These are phyloP conservation scores for Gopherus flavomarginatus DNA, from an alignment of 2,113 vertebrate species.

Conservation along the genomic window DNA sequence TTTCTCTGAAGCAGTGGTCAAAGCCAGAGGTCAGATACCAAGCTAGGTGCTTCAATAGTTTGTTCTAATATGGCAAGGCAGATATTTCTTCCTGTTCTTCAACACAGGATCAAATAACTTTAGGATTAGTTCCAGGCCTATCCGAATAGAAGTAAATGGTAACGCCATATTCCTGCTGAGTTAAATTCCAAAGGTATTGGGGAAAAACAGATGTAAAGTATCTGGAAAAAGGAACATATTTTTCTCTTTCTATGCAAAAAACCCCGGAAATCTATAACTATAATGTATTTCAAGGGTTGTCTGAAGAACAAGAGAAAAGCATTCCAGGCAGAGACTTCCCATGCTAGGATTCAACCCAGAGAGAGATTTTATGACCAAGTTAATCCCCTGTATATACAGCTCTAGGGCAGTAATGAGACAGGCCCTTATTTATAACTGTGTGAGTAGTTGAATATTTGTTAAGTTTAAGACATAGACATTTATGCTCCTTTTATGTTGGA, in stretches of 20 bases:
- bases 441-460: background rate
- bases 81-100: background rate
- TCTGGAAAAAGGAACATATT: background rate
- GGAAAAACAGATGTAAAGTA: background rate
- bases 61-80: background rate
- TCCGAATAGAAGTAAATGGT: background rate
- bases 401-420: background rate
- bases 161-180: background rate
- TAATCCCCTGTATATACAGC: background rate
- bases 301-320: background rate
- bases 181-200: background rate
- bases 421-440: background rate
- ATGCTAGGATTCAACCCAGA: background rate
- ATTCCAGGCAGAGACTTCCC: background rate
- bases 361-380: background rate
- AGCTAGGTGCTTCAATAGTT: background rate
- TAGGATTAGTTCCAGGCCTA: background rate
- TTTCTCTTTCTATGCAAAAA: background rate
- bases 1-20: background rate
- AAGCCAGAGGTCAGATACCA: background rate
- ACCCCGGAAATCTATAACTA: rapidly evolving
- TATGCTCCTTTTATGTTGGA: background rate
- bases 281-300: background rate
- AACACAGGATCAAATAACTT: background rate
- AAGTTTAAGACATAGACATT: background rate